Evolutionary conservation across 2,888 invertebrate species (phyloP).

Genomic region (Dasypogon diadema): DNA sequence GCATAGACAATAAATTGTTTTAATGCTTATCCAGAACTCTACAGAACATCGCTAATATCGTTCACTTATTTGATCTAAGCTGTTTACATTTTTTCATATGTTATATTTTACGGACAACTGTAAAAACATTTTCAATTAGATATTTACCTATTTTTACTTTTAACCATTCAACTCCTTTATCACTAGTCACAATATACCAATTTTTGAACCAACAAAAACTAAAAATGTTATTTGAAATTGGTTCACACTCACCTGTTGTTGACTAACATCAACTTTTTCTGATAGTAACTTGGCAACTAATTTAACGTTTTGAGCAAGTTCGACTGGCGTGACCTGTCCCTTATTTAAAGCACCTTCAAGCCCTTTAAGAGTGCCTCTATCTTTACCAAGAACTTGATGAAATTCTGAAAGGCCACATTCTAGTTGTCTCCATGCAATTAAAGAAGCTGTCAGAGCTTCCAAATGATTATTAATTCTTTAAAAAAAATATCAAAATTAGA

Average conservation of each 20-base stretch:
- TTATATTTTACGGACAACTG: too few relatives aligned
- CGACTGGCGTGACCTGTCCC: slow-evolving; percentile 65
- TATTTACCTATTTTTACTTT: too few relatives aligned
- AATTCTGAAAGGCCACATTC: slow-evolving; percentile 82
- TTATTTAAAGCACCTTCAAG: slow-evolving; percentile 67
- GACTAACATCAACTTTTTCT: slow-evolving; percentile 67
- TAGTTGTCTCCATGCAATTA: slow-evolving; percentile 81
- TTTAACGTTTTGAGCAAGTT: slow-evolving; percentile 68
- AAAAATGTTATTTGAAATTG: too few relatives aligned
- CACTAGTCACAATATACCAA: too few relatives aligned
- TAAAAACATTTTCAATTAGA: too few relatives aligned
- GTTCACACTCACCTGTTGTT: slow-evolving; percentile 60
- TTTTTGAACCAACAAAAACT: too few relatives aligned
- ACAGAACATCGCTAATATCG: too few relatives aligned
- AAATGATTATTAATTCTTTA: slow-evolving; percentile 79
- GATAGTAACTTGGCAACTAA: slow-evolving; percentile 68
- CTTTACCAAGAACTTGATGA: slow-evolving; percentile 80
- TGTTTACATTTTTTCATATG: too few relatives aligned
- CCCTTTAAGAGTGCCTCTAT: slow-evolving; percentile 69
- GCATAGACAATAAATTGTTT: too few relatives aligned
- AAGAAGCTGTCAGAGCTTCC: slow-evolving; percentile 78
- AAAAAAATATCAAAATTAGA: not conserved
- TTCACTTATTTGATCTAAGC: too few relatives aligned
- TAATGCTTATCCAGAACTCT: too few relatives aligned
- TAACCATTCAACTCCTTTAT: too few relatives aligned